Base-by-base conservation (phyloP, 2,888 invertebrate genomes). In the Plebejus anna region DNA sequence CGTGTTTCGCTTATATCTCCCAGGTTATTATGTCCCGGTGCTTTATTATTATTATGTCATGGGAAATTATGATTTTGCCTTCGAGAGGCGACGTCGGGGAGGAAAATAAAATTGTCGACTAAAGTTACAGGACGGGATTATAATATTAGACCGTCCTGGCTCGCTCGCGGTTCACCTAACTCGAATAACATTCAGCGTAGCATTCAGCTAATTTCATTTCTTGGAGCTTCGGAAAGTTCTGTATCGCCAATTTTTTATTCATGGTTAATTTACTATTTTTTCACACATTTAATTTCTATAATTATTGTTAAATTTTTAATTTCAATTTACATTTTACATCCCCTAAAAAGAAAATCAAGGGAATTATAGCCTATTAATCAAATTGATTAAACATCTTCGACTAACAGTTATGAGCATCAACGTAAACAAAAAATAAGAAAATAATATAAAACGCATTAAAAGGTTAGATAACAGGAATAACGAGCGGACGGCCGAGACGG, bases 1-100 rank as follows among this genome's bases (percentile, higher is more conserved):
- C 84, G 86, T 83, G 82, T 87, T 86, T 87, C 84, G 84, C 84
- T 76, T 83, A 85, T 83, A 85, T 83, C 84, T 83, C 80, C 82
- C 81, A 79, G 79, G 82, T 83, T 83, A 83, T 84, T 83, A 83
- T 82, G 81, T 81, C 83, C 82, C 80, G 82, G 83, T 82, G 80
- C 79, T 81, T 81, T 83, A 83, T 82, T 83, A 81, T 82, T 82
- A 83, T 82, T 82, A 83, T 83, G 83, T 83, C 83, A 79, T 79
- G 78, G 78, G 78, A 81, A 83, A 83, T 83, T 83, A 83, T 79
- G 81, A 80, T 81, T 81, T 77, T 79, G 81, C 79, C 79, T 78
- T 75, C 77, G 77, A 78, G 72, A 72, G 72, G 55, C 51, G 42
- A 71, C 71, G 71, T 71, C 73, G 51, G 75, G 22, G 75, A 75